Percentiles rank a stretch among this genome's conserved stretches.
Conservation (phyloP, 2,888 invertebrate genomes). For the Drosophila aldrichi region DNA sequence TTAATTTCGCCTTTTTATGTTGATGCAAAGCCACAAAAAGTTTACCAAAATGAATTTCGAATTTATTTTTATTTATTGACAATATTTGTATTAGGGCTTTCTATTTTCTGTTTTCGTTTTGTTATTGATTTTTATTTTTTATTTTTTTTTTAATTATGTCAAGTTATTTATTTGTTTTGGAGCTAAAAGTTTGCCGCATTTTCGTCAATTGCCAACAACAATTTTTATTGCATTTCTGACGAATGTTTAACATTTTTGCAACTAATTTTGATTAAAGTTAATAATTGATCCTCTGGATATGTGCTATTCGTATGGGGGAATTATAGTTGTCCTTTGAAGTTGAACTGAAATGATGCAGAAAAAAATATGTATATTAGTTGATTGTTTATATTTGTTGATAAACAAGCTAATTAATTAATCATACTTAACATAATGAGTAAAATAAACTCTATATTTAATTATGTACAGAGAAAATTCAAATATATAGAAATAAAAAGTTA, state of each 20-base stretch:
- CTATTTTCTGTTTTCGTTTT: constrained; percentile 7
- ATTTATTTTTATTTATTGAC: constrained; percentile 36
- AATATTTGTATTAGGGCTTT: constrained; percentile 14
- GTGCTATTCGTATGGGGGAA: not conserved
- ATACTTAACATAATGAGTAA: no score
- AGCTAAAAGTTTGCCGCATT: constrained; percentile 27
- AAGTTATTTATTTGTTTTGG: constrained; percentile 34
- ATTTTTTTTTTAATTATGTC: constrained; percentile 20
- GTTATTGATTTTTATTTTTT: constrained; percentile 1
- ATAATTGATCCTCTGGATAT: constrained; percentile 11
- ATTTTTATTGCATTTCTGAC: constrained; percentile 40
- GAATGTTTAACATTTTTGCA: constrained; percentile 52
- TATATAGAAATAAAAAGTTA: not conserved
- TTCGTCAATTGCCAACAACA: constrained; percentile 40
- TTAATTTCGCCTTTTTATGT: constrained; percentile 14
- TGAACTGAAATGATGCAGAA: not conserved
- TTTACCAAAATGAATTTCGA: constrained; percentile 40
- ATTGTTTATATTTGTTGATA: not conserved
- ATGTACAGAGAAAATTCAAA: not conserved
- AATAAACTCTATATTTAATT: no score
- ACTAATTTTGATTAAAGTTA: constrained; percentile 1
- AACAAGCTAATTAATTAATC: no score
- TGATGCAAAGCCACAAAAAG: constrained; percentile 35
- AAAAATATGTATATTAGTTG: no score
- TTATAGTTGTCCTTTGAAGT: not conserved